phyloP scores from a whole-genome alignment of 2,113 vertebrate species.

The Bambusicola thoracicus region DNA sequence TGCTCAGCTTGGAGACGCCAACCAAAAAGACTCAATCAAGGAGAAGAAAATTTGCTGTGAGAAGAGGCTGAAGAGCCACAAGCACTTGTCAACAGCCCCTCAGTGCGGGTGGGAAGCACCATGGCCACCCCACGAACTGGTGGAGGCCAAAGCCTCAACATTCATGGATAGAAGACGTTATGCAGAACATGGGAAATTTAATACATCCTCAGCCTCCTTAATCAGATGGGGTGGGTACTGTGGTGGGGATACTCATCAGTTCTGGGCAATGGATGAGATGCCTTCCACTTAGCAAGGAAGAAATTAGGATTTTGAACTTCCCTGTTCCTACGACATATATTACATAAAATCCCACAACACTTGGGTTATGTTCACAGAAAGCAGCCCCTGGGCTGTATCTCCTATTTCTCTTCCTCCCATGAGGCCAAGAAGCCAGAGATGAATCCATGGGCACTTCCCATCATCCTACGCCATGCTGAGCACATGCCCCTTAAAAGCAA shows the following conservation, averaged over 20 bases:
- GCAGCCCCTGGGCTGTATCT: neutral
- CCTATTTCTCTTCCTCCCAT: neutral
- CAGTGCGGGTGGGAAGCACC: neutral
- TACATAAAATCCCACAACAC: neutral
- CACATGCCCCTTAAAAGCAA: neutral
- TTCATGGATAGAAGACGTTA: neutral
- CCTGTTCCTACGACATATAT: neutral
- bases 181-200: neutral
- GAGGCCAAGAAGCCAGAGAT: neutral
- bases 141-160: neutral
- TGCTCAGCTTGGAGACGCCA: neutral
- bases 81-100: neutral
- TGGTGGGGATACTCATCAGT: neutral
- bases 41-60: neutral
- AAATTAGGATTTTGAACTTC: neutral
- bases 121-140: neutral
- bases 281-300: neutral
- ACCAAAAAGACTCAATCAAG: neutral
- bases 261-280: neutral
- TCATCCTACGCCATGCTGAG: neutral
- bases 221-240: neutral
- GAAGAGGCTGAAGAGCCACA: fast-evolving
- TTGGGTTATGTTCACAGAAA: neutral
- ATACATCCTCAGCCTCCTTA: neutral
- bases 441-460: neutral